phyloP scores from a whole-genome alignment of 2,113 vertebrate species.

The Melanocharis versteri region DNA sequence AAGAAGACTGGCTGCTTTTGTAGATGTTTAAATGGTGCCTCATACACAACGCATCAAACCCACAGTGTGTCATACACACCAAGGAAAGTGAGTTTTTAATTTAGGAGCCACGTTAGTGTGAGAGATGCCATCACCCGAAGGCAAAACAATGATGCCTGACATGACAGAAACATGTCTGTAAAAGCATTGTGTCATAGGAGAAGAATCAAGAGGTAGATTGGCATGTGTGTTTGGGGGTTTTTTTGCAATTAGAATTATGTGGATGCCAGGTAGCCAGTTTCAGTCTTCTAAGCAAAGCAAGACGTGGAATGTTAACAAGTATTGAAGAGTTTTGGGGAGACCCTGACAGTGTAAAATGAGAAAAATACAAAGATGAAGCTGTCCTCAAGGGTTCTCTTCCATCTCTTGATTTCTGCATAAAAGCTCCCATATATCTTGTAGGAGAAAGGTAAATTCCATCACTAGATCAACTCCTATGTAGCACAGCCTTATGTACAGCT shows the following conservation, averaged over 20 bases:
- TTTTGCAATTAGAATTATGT: neutral
- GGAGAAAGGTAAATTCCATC: neutral
- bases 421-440: neutral
- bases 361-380: neutral
- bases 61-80: neutral
- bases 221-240: neutral
- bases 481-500: neutral
- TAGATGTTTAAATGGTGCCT: neutral
- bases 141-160: neutral
- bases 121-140: neutral
- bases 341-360: neutral
- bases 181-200: neutral
- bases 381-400: neutral
- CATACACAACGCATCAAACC: neutral
- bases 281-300: neutral
- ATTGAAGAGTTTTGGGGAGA: neutral
- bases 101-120: fast-evolving
- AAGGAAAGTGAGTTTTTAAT: neutral
- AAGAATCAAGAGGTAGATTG: neutral
- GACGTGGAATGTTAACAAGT: neutral
- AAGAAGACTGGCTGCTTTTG: neutral
- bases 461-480: neutral
- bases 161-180: neutral
- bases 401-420: neutral
- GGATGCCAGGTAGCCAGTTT: neutral